Percentiles rank a stretch among this genome's conserved stretches.
These are phyloP conservation scores for Falcunculus frontatus DNA, from an alignment of 2,113 vertebrate genomes.

Conservation along the genomic window DNA sequence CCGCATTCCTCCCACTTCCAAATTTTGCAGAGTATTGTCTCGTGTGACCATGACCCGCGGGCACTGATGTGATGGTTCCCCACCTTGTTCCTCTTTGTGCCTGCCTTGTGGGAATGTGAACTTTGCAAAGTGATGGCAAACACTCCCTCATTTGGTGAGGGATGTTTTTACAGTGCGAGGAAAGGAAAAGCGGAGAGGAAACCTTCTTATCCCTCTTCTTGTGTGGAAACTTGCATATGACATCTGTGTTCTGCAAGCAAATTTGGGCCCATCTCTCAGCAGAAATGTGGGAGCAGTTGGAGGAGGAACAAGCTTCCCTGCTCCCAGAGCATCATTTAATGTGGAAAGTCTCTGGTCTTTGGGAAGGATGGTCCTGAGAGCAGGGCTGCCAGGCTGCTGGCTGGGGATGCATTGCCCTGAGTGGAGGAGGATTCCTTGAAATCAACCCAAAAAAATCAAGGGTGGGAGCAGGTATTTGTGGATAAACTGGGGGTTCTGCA, in stretches of 20 bases:
- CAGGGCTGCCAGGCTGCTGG: background rate
- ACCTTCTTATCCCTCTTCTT: background rate
- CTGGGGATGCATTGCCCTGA: fast-evolving
- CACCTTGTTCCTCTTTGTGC: background rate
- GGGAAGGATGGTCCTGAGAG: background rate
- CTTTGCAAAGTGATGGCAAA: constrained; percentile 27
- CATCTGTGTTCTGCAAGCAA: background rate
- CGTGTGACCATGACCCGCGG: background rate
- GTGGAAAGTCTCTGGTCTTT: background rate
- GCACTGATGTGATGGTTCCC: background rate
- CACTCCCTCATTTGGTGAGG: background rate
- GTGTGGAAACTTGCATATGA: background rate
- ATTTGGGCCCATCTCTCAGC: fast-evolving
- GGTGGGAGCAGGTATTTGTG: background rate
- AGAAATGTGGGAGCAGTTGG: fast-evolving
- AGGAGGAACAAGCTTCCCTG: background rate
- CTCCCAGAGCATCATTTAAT: background rate
- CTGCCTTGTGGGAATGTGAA: constrained; percentile 38
- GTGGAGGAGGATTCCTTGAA: background rate
- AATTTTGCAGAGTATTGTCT: constrained; percentile 32
- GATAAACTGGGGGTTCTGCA: background rate
- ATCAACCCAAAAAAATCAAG: background rate
- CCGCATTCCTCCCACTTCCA: background rate
- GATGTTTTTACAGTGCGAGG: background rate
- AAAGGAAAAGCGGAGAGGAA: background rate